Evolutionary conservation across 2,113 vertebrate species (phyloP), one percentile per base, ranked within the genome.

Genomic region (Entelurus aequoreus): DNA sequence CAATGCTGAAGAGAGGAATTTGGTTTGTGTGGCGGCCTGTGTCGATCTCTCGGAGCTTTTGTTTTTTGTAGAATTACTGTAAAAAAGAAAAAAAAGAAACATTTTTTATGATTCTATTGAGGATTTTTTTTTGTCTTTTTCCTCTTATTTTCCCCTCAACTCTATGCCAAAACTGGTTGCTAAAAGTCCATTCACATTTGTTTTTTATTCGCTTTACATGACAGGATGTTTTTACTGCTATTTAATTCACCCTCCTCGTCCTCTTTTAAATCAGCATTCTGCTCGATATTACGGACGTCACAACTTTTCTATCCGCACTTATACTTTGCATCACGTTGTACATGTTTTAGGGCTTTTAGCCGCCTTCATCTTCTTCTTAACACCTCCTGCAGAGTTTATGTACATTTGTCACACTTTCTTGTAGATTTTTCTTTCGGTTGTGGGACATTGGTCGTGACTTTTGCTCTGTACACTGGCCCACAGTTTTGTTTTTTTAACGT

Each of bases 51-150:
- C 44, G 11, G 16, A 57, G 73, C 74, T 65, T 80, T 77, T 72
- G 80, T 63, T 78, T 86, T 89, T 88, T 87, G 77, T 87, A 88
- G 80, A 85, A 82, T 84, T 82, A 83, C 83, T 88, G 84, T 87
- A 89, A 84, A 86, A 76, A 84, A 66, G 64, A 78, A 72, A 59
- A 60, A 63, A 77, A 67, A 65, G 5, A 74, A 50, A 28, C 4
- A 21, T 80, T 84, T 88, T 83, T 81, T 85, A 85, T 82, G 84
- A 84, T 82, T 79, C 79, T 82, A 73, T 83, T 62, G 66, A 85
- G 76, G 75, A 72, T 79, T 80, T 81, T 66, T n/a, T 48, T 69
- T 56, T 57, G 38, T 15, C 55, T 63, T 19, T 62, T 48, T 48
- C 50, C 61, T 62, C 37, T 38, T n/a, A 37, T n/a, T 40, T 21